Evolutionary conservation across 2,888 invertebrate species (phyloP).

Genomic region (Gibbula magus): DNA sequence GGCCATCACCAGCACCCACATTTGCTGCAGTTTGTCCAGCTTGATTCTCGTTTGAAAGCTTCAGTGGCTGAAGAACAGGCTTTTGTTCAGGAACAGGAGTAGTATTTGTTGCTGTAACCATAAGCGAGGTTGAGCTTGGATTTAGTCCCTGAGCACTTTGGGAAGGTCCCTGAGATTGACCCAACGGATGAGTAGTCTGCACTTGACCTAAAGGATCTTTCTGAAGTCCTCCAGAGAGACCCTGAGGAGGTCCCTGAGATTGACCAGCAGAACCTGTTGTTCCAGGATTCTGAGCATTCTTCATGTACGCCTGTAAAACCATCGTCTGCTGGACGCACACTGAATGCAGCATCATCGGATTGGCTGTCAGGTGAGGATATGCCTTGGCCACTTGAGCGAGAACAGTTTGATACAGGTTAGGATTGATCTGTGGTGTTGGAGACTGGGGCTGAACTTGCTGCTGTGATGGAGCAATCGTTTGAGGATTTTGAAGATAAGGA

Average conservation of each 20-base stretch:
- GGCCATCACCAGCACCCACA: too few relatives aligned
- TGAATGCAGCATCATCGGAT: conserved; percentile 46
- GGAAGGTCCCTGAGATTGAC: too few relatives aligned
- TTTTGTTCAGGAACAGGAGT: too few relatives aligned
- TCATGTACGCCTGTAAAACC: conserved; percentile 48
- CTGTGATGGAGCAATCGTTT: not conserved
- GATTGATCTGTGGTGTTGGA: conserved; percentile 2
- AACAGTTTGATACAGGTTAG: conserved; percentile 47
- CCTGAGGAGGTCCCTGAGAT: not conserved
- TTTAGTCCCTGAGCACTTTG: too few relatives aligned
- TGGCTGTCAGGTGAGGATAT: conserved; percentile 49
- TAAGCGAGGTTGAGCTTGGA: too few relatives aligned
- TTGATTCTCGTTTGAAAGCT: too few relatives aligned
- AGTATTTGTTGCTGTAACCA: too few relatives aligned
- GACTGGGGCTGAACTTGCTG: not conserved
- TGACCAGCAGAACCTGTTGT: not conserved
- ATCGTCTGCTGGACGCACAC: conserved; percentile 53
- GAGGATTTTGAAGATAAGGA: not conserved
- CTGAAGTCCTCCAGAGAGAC: not conserved
- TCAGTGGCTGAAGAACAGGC: too few relatives aligned
- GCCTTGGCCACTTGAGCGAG: conserved; percentile 45
- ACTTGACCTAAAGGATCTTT: not conserved
- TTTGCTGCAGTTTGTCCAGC: too few relatives aligned
- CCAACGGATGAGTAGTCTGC: too few relatives aligned
- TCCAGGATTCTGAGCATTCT: not conserved